phyloP scores from a whole-genome alignment of 2,888 invertebrate genomes.

The Habroteleia sp. region DNA sequence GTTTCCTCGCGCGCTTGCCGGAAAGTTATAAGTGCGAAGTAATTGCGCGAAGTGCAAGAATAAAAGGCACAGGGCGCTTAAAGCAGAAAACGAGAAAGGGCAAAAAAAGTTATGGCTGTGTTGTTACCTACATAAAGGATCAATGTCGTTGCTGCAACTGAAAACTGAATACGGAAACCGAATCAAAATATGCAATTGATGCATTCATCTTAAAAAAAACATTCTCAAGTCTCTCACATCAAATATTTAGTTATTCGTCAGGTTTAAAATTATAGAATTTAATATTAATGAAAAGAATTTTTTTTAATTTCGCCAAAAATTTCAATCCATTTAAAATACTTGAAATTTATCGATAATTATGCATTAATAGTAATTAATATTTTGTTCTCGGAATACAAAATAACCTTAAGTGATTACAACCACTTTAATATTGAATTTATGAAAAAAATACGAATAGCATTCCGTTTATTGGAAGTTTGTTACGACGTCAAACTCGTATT shows the following conservation, averaged over 20 bases:
- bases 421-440: conserved; percentile 32
- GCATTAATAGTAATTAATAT: too few species aligned
- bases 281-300: too few species aligned
- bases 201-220: too few species aligned
- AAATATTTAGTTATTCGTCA: too few species aligned
- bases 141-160: conserved; percentile 37
- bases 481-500: conserved; percentile 9
- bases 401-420: conserved; percentile 13
- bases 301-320: not conserved
- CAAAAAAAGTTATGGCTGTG: conserved; percentile 46
- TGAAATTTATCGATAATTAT: conserved; percentile 11
- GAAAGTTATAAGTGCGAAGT: conserved; percentile 67
- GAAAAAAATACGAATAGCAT: conserved; percentile 18
- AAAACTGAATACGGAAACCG: conserved; percentile 30
- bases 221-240: too few species aligned
- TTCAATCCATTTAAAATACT: not conserved
- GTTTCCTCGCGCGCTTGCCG: conserved; percentile 43
- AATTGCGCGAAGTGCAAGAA: conserved; percentile 63
- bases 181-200: too few species aligned
- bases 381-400: conserved; percentile 19
- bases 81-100: conserved; percentile 47
- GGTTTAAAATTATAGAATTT: not conserved
- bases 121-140: conserved; percentile 58
- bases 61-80: conserved; percentile 46
- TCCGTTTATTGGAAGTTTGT: conserved; percentile 4